Base-by-base conservation (phyloP, 2,888 invertebrate genomes). In the Pseudanteris insignis region DNA sequence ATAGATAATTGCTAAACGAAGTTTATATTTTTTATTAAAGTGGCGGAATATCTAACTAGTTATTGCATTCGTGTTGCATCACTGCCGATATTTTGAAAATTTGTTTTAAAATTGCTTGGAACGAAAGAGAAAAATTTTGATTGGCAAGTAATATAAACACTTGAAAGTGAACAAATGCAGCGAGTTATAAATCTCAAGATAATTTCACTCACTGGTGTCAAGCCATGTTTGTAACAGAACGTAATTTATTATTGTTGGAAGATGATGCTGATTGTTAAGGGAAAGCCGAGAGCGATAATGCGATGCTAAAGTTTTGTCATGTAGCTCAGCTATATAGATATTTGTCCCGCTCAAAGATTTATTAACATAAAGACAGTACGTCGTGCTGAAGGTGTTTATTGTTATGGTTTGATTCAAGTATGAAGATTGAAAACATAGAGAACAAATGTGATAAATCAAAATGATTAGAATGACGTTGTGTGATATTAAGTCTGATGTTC, bases 221-320 rank as follows among this genome's bases (percentile, higher is more conserved):
- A 36, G 51, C 46, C 36, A 24, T 38, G 46, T 61, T 55, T 51
- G 50, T 55, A 61, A 51, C 48, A 41, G 44, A 48, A 48, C 54
- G 60, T 51, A 57, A 62, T 62, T 62, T 55, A 62, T 62, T 62
- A 55, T 57, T 62, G 51, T 34, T 50, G 41, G 46, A 54, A 57
- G 55, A 57, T 51, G 62, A 62, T 62, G 62, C 46, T 62, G 62
- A 55, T 62, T 57, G 55, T 62, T 62, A 48, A 57, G 57, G 51
- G 62, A 62, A 62, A 62, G 62, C 51, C 25, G 51, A 51, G 51
- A 62, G 32, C 46, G 46, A 55, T 55, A 46, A 54, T 50, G 55
- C 46, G 51, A 55, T 47, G 36, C 62, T 55, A 51, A 55, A 60
- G 50, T 55, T 55, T 54, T 61, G 55, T 55, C 61, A 50, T 61